These are phyloP conservation scores for Charanyca ferruginea DNA, from an alignment of 2,888 invertebrate genomes.

Conservation along the genomic window DNA sequence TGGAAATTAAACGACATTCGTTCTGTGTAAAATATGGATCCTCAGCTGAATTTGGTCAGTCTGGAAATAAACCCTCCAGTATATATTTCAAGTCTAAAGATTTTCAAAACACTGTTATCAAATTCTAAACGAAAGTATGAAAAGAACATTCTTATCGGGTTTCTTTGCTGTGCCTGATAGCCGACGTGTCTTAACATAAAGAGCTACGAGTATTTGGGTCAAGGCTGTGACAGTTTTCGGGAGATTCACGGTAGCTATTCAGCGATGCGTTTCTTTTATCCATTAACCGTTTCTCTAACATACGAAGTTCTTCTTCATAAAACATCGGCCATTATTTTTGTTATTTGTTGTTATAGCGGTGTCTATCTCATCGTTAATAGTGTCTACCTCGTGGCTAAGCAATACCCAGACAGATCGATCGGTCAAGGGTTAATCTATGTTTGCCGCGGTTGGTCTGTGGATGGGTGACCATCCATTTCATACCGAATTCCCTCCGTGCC, in stretches of 20 bases:
- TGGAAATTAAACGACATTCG: neutral
- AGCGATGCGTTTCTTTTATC: constrained; percentile 43
- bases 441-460: too few relatives aligned
- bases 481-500: too few relatives aligned
- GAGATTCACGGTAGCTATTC: constrained; percentile 31
- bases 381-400: too few relatives aligned
- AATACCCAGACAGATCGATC: too few relatives aligned
- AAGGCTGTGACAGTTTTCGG: constrained; percentile 45
- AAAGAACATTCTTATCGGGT: constrained; percentile 30
- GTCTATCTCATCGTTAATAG: too few relatives aligned
- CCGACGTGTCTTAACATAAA: constrained; percentile 31
- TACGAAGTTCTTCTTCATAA: too few relatives aligned
- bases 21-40: neutral
- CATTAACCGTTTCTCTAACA: constrained; percentile 18
- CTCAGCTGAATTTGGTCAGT: neutral
- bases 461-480: too few relatives aligned
- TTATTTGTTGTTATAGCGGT: too few relatives aligned
- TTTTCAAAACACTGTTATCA: constrained; percentile 6
- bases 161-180: constrained; percentile 30
- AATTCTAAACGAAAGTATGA: constrained; percentile 16
- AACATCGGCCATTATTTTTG: too few relatives aligned
- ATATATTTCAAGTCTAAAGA: neutral
- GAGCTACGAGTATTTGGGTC: constrained; percentile 33
- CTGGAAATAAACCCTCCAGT: neutral
- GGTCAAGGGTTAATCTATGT: too few relatives aligned